phyloP scores from a whole-genome alignment of 2,888 invertebrate genomes.

The Drosophila ezoana region DNA sequence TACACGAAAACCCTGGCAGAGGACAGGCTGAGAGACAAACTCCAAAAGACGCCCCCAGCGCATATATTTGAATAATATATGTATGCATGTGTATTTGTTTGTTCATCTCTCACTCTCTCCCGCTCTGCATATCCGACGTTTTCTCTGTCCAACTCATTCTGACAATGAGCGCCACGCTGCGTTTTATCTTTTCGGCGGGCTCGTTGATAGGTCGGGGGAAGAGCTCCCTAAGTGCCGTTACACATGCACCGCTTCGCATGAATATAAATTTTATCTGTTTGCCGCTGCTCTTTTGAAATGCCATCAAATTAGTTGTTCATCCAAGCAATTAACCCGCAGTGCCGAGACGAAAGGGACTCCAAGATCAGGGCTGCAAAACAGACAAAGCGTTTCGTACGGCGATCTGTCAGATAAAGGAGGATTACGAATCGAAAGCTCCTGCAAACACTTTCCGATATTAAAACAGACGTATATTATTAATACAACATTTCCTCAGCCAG shows the following conservation, averaged over 20 bases:
- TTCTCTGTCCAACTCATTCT: constrained; percentile 4
- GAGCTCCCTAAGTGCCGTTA: constrained; percentile 72
- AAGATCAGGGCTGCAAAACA: constrained; percentile 45
- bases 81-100: constrained; percentile 13
- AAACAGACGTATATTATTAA: neutral
- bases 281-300: constrained; percentile 77
- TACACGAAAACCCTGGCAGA: neutral
- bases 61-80: constrained; percentile 75
- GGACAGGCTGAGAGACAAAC: constrained; percentile 10
- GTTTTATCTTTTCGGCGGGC: constrained; percentile 68
- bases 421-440: neutral
- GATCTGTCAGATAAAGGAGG: neutral
- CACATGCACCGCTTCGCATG: constrained; percentile 69
- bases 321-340: constrained; percentile 78
- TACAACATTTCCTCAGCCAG: too few species aligned
- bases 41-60: constrained; percentile 39
- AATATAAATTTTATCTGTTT: constrained; percentile 75
- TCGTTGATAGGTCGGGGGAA: constrained; percentile 22
- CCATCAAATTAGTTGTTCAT: constrained; percentile 81
- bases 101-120: constrained; percentile 4
- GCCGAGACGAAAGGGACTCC: constrained; percentile 36
- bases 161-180: constrained; percentile 43
- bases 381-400: neutral
- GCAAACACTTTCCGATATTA: neutral
- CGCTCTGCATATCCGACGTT: neutral